phyloP scores from a whole-genome alignment of 2,797 vertebrate genomes.

The Acanthis flammea region DNA sequence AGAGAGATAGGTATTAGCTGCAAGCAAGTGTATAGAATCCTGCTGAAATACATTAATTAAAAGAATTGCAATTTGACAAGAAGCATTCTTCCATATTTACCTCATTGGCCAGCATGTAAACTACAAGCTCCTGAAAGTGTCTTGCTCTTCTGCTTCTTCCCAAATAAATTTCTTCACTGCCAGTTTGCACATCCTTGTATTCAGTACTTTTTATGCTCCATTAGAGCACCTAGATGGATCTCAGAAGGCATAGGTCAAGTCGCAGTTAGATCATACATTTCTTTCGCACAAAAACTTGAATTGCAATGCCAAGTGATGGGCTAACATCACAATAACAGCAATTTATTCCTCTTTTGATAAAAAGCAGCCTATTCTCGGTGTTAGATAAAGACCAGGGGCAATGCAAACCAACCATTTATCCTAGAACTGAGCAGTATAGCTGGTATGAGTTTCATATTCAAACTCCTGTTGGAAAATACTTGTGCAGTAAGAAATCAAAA shows the following conservation, averaged over 20 bases:
- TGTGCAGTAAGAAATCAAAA: conserved; percentile 71
- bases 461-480: conserved; percentile 60
- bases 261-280: conserved; percentile 84
- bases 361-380: conserved; percentile 81
- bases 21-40: background rate
- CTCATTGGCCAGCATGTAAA: conserved; percentile 57
- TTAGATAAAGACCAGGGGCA: conserved; percentile 82
- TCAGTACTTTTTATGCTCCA: conserved; percentile 79
- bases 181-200: conserved; percentile 76
- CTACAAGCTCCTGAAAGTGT: conserved; percentile 38
- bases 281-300: conserved; percentile 83
- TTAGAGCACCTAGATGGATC: conserved; percentile 81
- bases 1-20: background rate
- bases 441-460: conserved; percentile 68
- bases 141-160: conserved; percentile 60
- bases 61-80: conserved; percentile 19
- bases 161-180: conserved; percentile 71
- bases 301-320: conserved; percentile 84
- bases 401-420: conserved; percentile 83
- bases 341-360: conserved; percentile 85
- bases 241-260: conserved; percentile 80
- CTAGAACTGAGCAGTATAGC: conserved; percentile 73
- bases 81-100: conserved; percentile 57
- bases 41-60: conserved; percentile 24
- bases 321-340: conserved; percentile 84